These are phyloP conservation scores for Caenorhabditis inopinata DNA, from an alignment of 1,140 invertebrate genomes.

Conservation along the genomic window DNA sequence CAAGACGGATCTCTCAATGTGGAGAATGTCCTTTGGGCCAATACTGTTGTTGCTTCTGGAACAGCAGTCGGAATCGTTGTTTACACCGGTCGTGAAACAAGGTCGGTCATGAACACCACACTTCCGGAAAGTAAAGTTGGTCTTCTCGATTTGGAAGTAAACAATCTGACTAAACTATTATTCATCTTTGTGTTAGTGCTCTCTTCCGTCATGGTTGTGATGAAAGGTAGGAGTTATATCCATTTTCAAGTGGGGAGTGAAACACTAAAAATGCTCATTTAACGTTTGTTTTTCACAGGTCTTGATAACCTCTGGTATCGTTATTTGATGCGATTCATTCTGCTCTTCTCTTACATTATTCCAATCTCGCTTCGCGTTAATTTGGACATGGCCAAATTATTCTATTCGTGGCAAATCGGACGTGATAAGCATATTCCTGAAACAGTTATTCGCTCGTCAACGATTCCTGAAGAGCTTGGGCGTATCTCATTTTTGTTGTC, in stretches of 20 bases:
- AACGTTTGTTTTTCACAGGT: too few species aligned
- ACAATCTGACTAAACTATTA: slow-evolving; percentile 73
- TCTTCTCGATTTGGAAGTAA: slow-evolving; percentile 82
- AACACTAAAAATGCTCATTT: too few species aligned
- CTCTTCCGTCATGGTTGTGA: slow-evolving; percentile 84
- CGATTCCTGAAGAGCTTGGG: slow-evolving; percentile 96
- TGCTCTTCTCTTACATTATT: slow-evolving; percentile 98
- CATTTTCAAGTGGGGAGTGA: not conserved
- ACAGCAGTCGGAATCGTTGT: slow-evolving; percentile 87
- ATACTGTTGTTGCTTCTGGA: slow-evolving; percentile 94
- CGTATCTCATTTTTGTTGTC: slow-evolving; percentile 90
- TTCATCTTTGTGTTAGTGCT: slow-evolving; percentile 88
- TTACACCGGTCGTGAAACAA: slow-evolving; percentile 92
- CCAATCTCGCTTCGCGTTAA: slow-evolving; percentile 96
- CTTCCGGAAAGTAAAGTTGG: slow-evolving; percentile 90
- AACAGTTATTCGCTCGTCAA: slow-evolving; percentile 95
- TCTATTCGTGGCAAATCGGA: slow-evolving; percentile 95
- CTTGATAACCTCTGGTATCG: slow-evolving; percentile 77
- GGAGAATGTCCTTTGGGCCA: slow-evolving; percentile 97
- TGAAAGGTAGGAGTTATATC: slow-evolving; percentile 55
- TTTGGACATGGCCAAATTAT: slow-evolving; percentile 95
- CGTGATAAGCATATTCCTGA: slow-evolving; percentile 86
- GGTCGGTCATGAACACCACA: slow-evolving; percentile 97
- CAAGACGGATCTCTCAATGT: slow-evolving; percentile 82
- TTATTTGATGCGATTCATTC: slow-evolving; percentile 91